Evolutionary conservation across 2,113 vertebrate species (phyloP).

Genomic region (Stegostoma tigrinum): DNA sequence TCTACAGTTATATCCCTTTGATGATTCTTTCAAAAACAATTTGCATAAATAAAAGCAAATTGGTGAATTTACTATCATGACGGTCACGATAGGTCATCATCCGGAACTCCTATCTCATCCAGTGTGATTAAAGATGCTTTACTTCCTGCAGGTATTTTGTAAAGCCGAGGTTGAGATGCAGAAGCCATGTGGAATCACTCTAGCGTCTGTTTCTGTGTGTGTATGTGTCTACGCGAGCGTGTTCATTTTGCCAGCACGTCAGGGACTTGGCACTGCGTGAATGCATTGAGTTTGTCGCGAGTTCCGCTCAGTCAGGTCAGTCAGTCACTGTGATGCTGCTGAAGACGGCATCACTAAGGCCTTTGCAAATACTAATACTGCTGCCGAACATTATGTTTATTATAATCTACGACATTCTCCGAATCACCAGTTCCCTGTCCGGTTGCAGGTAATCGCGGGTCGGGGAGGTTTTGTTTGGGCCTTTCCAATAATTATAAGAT

Average conservation of each 20-base stretch:
- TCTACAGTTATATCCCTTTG: not conserved
- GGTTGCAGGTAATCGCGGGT: not conserved
- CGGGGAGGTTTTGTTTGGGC: not conserved
- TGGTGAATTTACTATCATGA: not conserved
- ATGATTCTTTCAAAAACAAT: not conserved
- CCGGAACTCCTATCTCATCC: not conserved
- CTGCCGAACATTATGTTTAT: not conserved
- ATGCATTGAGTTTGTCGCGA: not conserved
- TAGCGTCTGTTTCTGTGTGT: not conserved
- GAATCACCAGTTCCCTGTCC: not conserved
- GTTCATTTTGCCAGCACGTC: not conserved
- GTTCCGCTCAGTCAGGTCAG: not conserved
- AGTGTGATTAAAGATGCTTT: not conserved
- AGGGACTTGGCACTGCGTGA: not conserved
- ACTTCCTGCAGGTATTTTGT: not conserved
- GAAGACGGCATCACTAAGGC: not conserved
- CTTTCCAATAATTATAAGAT: not conserved
- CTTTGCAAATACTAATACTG: not conserved
- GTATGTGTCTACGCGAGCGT: not conserved
- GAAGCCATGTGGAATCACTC: no score
- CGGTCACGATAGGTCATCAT: not conserved
- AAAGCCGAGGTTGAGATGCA: not conserved
- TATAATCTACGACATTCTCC: not conserved
- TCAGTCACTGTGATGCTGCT: not conserved
- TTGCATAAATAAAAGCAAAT: not conserved